phyloP scores from a whole-genome alignment of 2,888 invertebrate species.

The Hoplodrina blanda region DNA sequence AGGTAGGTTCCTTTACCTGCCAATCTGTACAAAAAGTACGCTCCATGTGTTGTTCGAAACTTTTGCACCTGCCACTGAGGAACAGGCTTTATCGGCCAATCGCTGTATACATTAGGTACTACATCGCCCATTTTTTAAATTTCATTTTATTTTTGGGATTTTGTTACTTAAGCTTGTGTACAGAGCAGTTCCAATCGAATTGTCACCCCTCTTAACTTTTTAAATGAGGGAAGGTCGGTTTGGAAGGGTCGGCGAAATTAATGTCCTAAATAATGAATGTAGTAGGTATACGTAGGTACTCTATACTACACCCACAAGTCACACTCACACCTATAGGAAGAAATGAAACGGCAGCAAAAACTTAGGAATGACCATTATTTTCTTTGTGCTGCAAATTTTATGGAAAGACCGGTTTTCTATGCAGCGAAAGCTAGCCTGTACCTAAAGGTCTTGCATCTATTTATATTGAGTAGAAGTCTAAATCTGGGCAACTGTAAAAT shows the following conservation, averaged over 20 bases:
- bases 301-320: slow-evolving; percentile 7
- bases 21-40: slow-evolving; percentile 66
- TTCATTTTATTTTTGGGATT: slow-evolving; percentile 11
- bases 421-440: slow-evolving; percentile 66
- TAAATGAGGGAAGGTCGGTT: slow-evolving; percentile 75
- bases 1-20: slow-evolving; percentile 71
- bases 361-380: slow-evolving; percentile 49
- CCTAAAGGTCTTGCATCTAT: slow-evolving; percentile 48
- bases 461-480: slow-evolving; percentile 37
- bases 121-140: slow-evolving; percentile 30
- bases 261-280: slow-evolving; percentile 44
- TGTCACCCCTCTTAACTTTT: slow-evolving; percentile 63
- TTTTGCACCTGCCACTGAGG: slow-evolving; percentile 79
- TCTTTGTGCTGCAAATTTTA: slow-evolving; percentile 58
- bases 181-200: slow-evolving; percentile 60
- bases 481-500: slow-evolving; percentile 21
- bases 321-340: neutral
- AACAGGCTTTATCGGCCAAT: slow-evolving; percentile 60
- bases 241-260: slow-evolving; percentile 65
- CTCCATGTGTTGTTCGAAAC: slow-evolving; percentile 71
- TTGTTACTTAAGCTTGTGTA: slow-evolving; percentile 9
- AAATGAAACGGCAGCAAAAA: slow-evolving; percentile 28
- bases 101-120: slow-evolving; percentile 21
- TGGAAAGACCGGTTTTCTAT: slow-evolving; percentile 69
- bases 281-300: slow-evolving; percentile 7